Percentiles rank a stretch among this genome's conserved stretches.
Conservation (phyloP, 2,797 vertebrate species). For the Emys orbicularis region DNA sequence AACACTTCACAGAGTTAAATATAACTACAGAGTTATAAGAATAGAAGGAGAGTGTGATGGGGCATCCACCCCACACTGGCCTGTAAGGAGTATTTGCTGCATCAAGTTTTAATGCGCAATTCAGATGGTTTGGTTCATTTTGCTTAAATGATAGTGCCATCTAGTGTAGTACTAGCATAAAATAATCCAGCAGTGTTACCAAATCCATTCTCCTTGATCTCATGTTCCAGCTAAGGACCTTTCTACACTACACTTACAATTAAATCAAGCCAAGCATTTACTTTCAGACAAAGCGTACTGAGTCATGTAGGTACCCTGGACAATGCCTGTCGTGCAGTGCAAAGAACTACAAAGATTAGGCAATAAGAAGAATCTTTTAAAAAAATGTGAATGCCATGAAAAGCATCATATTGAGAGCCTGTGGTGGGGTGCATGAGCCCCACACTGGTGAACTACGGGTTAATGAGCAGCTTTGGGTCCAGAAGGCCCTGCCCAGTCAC, state of each 20-base stretch:
- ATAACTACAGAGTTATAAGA: background rate
- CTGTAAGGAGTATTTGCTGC: background rate
- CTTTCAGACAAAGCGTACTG: too few species aligned
- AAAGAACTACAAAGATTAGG: too few species aligned
- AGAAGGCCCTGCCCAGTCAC: too few species aligned
- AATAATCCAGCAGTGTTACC: background rate
- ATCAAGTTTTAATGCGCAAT: background rate
- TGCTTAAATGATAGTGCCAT: slow-evolving; percentile 64
- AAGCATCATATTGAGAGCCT: too few species aligned
- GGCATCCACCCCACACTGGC: too few species aligned
- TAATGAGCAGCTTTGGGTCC: too few species aligned
- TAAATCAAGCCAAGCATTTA: background rate
- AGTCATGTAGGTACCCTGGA: too few species aligned
- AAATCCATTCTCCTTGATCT: background rate
- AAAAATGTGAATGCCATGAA: too few species aligned
- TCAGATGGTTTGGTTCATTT: background rate
- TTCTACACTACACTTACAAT: slow-evolving; percentile 13
- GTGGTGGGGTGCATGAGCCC: too few species aligned
- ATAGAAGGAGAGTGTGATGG: background rate
- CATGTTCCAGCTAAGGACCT: background rate
- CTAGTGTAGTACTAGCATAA: slow-evolving; percentile 40
- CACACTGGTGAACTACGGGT: too few species aligned
- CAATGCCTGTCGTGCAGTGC: too few species aligned
- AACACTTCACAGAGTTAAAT: background rate
- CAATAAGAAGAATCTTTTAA: too few species aligned